These are phyloP conservation scores for Saguinus midas DNA, from an alignment of 2,113 vertebrate genomes.

Conservation along the genomic window DNA sequence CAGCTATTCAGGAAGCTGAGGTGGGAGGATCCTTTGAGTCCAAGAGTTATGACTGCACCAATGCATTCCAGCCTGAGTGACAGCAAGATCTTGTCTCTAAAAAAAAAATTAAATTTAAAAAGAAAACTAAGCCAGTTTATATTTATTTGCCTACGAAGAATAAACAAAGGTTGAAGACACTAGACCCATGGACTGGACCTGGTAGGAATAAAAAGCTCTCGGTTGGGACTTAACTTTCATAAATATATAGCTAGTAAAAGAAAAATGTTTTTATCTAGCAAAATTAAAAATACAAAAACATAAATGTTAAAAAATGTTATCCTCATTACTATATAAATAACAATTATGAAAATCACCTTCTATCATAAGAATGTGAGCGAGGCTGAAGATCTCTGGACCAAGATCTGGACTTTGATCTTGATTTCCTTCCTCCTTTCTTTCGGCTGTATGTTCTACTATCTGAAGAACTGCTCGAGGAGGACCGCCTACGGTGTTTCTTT, in stretches of 20 bases:
- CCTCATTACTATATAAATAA: rapidly evolving
- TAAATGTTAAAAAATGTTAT: not conserved
- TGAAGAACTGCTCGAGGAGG: constrained; percentile 94
- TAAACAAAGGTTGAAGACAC: not conserved
- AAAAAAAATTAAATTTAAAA: too few relatives aligned
- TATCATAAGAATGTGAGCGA: constrained; percentile 88
- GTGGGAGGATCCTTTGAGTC: too few relatives aligned
- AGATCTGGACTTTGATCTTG: constrained; percentile 90
- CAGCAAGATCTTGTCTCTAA: too few relatives aligned
- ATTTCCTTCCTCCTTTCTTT: constrained; percentile 88
- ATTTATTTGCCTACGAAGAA: not conserved
- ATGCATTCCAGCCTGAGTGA: too few relatives aligned
- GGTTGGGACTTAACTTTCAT: not conserved
- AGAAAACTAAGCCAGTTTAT: not conserved
- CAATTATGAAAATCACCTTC: constrained; percentile 79
- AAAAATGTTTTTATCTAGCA: constrained; percentile 43
- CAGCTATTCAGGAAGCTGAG: too few relatives aligned
- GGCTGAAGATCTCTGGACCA: constrained; percentile 84
- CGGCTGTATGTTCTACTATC: constrained; percentile 87
- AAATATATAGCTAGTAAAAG: constrained; percentile 23
- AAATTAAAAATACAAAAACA: constrained; percentile 46
- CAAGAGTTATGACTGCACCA: too few relatives aligned
- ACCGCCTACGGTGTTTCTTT: constrained; percentile 91
- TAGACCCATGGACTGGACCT: not conserved
- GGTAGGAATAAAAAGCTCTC: not conserved